These are phyloP conservation scores for Salmo trutta DNA, from an alignment of 2,797 vertebrate genomes.

Conservation along the genomic window DNA sequence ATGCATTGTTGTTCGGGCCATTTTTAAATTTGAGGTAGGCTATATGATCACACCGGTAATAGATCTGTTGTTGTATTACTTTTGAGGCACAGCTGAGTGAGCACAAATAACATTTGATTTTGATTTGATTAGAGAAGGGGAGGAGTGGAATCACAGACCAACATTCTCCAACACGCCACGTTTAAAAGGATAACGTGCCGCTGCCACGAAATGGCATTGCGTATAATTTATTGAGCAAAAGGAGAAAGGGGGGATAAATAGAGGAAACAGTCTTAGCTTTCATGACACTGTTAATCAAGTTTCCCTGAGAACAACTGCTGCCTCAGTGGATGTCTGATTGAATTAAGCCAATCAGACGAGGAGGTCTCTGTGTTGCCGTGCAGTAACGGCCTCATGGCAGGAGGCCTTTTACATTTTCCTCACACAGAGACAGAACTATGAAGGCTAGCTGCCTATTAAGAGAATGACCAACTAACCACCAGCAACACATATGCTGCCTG, in stretches of 20 bases:
- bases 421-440: background rate
- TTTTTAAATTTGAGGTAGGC: too few relatives aligned
- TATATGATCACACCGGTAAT: too few relatives aligned
- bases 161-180: background rate
- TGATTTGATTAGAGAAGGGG: background rate
- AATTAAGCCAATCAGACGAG: slow-evolving; percentile 74
- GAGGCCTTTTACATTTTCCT: slow-evolving; percentile 22
- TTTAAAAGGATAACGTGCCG: slow-evolving; percentile 20
- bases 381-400: slow-evolving; percentile 69
- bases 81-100: too few relatives aligned
- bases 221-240: slow-evolving; percentile 59
- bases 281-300: slow-evolving; percentile 73
- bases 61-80: too few relatives aligned
- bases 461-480: slow-evolving; percentile 43
- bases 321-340: slow-evolving; percentile 74
- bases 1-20: too few relatives aligned
- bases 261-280: slow-evolving; percentile 57
- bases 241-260: slow-evolving; percentile 43
- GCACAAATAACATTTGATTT: too few relatives aligned
- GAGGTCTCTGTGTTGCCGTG: slow-evolving; percentile 66
- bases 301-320: slow-evolving; percentile 69
- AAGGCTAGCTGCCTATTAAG: too few relatives aligned
- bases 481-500: slow-evolving; percentile 60
- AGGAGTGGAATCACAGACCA: slow-evolving; percentile 2
- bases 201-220: slow-evolving; percentile 13